A percentile compares a stretch with the other conserved stretches of the same genome.
Evolutionary conservation across 1,140 invertebrate species (phyloP).

Genomic region (Magallana angulata): DNA sequence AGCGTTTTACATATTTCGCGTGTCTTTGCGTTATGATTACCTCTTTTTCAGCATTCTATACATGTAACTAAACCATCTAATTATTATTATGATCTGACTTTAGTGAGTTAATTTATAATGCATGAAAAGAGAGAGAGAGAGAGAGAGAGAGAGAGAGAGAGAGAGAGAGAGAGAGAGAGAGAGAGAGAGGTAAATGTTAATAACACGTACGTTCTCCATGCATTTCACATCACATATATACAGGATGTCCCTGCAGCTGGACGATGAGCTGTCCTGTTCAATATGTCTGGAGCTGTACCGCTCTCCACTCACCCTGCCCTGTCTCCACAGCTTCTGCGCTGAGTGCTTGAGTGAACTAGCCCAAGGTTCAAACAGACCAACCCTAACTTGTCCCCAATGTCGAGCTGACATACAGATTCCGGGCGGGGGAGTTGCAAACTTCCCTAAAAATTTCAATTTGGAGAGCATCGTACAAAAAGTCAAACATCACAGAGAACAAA

Average conservation of each 20-base stretch:
- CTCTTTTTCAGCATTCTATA: too few species aligned
- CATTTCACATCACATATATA: too few species aligned
- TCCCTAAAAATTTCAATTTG: conserved; percentile 43
- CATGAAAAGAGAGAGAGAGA: too few species aligned
- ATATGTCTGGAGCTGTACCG: conserved; percentile 61
- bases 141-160: too few species aligned
- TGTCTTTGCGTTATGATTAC: too few species aligned
- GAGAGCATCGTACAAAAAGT: conserved; percentile 33
- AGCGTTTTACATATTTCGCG: too few species aligned
- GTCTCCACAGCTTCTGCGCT: conserved; percentile 69
- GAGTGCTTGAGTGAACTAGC: conserved; percentile 75
- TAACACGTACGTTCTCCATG: too few species aligned
- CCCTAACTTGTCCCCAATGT: conserved; percentile 32
- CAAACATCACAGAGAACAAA: conserved; percentile 13
- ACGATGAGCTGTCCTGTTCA: conserved; percentile 59
- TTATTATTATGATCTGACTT: too few species aligned
- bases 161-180: too few species aligned
- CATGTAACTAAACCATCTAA: too few species aligned
- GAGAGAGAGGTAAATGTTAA: too few species aligned
- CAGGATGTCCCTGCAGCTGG: conserved; percentile 21
- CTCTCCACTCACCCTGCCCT: conserved; percentile 60
- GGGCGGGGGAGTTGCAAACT: neutral
- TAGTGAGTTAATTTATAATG: too few species aligned
- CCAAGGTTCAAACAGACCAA: neutral
- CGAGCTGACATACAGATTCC: neutral